phyloP scores from a whole-genome alignment of 1,140 invertebrate species.

The Argopecten irradians region DNA sequence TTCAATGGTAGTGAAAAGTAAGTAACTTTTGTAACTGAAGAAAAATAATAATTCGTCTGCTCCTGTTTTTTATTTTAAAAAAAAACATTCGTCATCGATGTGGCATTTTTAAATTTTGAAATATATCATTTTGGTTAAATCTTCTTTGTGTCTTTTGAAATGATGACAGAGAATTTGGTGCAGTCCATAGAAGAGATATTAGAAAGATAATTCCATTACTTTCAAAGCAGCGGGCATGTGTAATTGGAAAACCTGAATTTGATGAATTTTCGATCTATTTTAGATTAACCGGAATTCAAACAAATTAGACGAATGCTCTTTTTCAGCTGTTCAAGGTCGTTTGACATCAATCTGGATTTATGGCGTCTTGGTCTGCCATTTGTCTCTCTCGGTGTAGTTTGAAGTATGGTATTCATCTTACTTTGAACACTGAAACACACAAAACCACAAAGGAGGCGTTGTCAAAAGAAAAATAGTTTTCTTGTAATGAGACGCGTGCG shows the following conservation, averaged over 20 bases:
- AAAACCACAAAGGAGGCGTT: background rate
- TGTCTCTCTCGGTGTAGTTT: background rate
- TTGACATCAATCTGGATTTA: background rate
- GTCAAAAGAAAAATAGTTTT: conserved; percentile 1
- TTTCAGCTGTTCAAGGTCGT: background rate
- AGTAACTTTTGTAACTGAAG: too few relatives aligned
- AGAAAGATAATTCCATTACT: background rate
- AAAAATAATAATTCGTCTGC: too few relatives aligned
- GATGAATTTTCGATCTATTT: background rate
- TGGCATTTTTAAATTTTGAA: too few relatives aligned
- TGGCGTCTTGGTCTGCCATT: background rate
- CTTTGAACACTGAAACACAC: background rate
- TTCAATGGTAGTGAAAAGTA: too few relatives aligned
- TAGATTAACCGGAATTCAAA: background rate
- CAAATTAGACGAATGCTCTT: background rate
- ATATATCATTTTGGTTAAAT: too few relatives aligned
- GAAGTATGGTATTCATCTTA: background rate
- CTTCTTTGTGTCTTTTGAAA: too few relatives aligned
- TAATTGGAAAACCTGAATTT: background rate
- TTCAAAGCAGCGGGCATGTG: background rate
- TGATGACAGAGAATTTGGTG: background rate
- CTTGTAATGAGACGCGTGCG: background rate
- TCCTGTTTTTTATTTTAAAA: too few relatives aligned
- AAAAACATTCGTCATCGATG: too few relatives aligned
- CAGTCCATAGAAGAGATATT: background rate